These are phyloP conservation scores for Murina feae DNA, from an alignment of 2,113 vertebrate species.

Conservation along the genomic window DNA sequence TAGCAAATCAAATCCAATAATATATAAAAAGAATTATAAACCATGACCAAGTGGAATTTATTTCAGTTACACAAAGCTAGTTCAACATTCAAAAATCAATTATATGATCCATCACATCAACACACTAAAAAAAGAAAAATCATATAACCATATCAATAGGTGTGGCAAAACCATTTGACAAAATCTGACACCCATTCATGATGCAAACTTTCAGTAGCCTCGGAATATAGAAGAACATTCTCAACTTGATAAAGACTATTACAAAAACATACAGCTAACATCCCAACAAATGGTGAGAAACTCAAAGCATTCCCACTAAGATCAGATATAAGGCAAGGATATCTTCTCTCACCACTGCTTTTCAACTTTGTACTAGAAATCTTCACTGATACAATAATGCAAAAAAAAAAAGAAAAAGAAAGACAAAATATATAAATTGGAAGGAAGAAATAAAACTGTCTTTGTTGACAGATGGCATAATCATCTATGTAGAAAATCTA, in stretches of 20 bases:
- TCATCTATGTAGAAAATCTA: background rate
- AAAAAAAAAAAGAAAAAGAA: background rate
- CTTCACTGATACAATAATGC: background rate
- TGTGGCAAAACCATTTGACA: background rate
- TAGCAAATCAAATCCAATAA: background rate
- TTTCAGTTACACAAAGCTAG: background rate
- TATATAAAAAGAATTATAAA: background rate
- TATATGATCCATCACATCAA: background rate
- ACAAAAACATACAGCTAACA: background rate
- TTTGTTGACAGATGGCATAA: background rate
- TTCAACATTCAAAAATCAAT: background rate
- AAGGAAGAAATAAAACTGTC: background rate
- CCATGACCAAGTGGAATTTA: background rate
- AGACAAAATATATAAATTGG: background rate
- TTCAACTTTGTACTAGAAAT: background rate
- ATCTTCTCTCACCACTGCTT: background rate
- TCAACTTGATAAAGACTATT: background rate
- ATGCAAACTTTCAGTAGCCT: background rate
- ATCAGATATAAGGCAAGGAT: background rate
- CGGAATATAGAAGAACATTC: background rate
- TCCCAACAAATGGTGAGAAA: background rate
- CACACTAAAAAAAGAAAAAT: background rate
- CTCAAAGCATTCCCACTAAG: background rate
- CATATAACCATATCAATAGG: background rate
- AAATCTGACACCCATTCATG: background rate